Conservation (phyloP, 1,140 invertebrate species). For the Diploscapter pachys region DNA sequence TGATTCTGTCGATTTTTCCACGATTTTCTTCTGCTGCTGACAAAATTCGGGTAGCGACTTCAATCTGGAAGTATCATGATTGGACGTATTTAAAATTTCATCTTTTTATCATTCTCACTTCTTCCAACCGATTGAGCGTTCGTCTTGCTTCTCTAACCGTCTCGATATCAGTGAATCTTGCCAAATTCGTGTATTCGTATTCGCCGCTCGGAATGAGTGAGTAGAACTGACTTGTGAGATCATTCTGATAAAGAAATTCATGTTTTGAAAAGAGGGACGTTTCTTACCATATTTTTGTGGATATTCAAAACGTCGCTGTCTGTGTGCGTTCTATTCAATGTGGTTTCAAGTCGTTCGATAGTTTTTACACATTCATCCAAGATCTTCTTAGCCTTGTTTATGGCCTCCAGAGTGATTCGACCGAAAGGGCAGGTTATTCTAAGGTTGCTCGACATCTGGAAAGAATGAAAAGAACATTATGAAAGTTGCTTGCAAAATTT, state of each 20-base stretch:
- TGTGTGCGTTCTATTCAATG: conserved; percentile 33
- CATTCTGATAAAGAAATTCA: conserved; percentile 37
- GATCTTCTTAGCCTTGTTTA: conserved; percentile 57
- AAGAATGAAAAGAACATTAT: conserved; percentile 59
- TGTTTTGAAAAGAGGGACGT: not conserved
- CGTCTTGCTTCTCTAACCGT: not conserved
- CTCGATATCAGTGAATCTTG: conserved; percentile 52
- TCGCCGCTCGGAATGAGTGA: conserved; percentile 61
- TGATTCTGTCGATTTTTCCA: conserved; percentile 5
- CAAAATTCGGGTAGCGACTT: conserved; percentile 18
- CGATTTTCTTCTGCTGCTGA: conserved; percentile 12
- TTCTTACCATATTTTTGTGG: conserved; percentile 26
- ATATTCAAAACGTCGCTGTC: conserved; percentile 40
- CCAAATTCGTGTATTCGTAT: conserved; percentile 60
- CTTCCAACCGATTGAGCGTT: not conserved
- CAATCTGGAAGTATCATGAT: conserved; percentile 17
- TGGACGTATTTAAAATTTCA: not conserved
- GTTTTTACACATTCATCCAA: conserved; percentile 18
- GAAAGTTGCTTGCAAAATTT: conserved; percentile 19
- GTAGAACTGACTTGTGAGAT: conserved; percentile 63
- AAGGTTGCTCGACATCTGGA: conserved; percentile 3
- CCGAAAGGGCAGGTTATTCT: conserved; percentile 54
- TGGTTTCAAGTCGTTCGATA: conserved; percentile 17
- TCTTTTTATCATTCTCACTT: too few relatives aligned
- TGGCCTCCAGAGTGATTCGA: conserved; percentile 53